phyloP scores from a whole-genome alignment of 2,888 invertebrate genomes.

The Drosophila rubida region DNA sequence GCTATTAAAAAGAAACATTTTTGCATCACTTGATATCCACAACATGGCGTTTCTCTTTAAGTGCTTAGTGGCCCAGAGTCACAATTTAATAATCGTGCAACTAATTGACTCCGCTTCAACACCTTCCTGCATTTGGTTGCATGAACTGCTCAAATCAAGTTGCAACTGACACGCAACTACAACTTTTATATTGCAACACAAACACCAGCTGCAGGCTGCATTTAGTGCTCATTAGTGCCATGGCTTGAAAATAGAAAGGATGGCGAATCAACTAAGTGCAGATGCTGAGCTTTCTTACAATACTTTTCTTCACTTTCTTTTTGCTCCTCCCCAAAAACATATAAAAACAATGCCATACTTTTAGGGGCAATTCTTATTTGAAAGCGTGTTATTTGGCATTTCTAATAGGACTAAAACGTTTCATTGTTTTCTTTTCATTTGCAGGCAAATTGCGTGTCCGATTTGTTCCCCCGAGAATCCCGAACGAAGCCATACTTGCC shows the following conservation, averaged over 20 bases:
- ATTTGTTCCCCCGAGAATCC: slow-evolving; percentile 71
- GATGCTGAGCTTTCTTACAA: background rate
- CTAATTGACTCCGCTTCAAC: slow-evolving; percentile 17
- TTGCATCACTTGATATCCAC: slow-evolving; percentile 16
- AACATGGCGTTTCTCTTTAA: slow-evolving; percentile 38
- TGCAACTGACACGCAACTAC: slow-evolving; percentile 18
- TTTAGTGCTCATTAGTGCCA: slow-evolving; percentile 48
- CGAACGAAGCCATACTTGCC: slow-evolving; percentile 75
- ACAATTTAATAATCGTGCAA: slow-evolving; percentile 2
- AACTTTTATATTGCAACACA: slow-evolving; percentile 4
- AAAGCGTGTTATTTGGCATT: background rate
- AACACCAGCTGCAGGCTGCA: slow-evolving; percentile 27
- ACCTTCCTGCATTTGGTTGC: slow-evolving; percentile 22
- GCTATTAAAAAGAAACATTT: slow-evolving; percentile 56
- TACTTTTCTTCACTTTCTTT: background rate
- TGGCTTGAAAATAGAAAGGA: background rate
- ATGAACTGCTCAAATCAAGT: slow-evolving; percentile 1
- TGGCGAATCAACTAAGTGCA: background rate
- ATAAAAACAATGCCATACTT: slow-evolving; percentile 51
- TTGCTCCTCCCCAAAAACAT: background rate
- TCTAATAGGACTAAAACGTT: background rate
- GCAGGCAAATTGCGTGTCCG: slow-evolving; percentile 84
- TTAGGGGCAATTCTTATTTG: slow-evolving; percentile 48
- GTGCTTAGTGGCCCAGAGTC: background rate
- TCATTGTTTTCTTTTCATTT: slow-evolving; percentile 45